Evolutionary conservation across 2,113 vertebrate genomes (phyloP), one percentile per base, ranked within the genome.

Genomic region (Girardinichthys multiradiatus): DNA sequence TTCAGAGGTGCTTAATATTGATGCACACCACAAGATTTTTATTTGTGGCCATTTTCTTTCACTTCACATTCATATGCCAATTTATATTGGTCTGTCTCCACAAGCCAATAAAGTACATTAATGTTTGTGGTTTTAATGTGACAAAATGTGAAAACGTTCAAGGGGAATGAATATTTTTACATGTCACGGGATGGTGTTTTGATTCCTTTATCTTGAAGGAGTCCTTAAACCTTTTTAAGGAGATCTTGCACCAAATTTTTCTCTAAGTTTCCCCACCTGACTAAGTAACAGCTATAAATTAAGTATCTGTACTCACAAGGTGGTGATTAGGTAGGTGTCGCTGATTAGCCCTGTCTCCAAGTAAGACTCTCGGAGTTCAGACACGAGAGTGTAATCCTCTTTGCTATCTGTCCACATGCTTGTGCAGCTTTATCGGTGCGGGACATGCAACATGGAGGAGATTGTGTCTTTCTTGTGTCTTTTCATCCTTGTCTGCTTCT

Each of bases 331-430:
- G 64, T 80, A 78, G 79, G 72, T 75, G 82, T 61, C 72, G 57
- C 77, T 64, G 64, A 72, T 85, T 63, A 27, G 69, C 58, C 79
- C 37, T 59, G 77, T 77, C 83, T 83, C 63, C 61, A 69, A 64
- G 75, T 64, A 74, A 3, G 54, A 35, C 62, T 30, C 59, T 72
- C 72, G 86, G 68, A 91, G 89, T 88, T 88, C 73, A 84, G 77
- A 81, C 69, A 70, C 35, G 72, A 80, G 77, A 81, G 51, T n/a
- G 4, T 84, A 91, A 86, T 91, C 85, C 90, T 91, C 89, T 92
- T 90, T 87, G 45, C 77, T 76, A 60, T 77, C 64, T 70, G n/a
- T 77, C 60, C 69, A 77, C 76, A 77, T 81, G 57, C 57, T 82
- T 42, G 6, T 67, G 65, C 28, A 57, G 51, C 63, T 81, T 57